Evolutionary conservation across 2,888 invertebrate genomes (phyloP).

Genomic region (Polydrusus tereticollis): DNA sequence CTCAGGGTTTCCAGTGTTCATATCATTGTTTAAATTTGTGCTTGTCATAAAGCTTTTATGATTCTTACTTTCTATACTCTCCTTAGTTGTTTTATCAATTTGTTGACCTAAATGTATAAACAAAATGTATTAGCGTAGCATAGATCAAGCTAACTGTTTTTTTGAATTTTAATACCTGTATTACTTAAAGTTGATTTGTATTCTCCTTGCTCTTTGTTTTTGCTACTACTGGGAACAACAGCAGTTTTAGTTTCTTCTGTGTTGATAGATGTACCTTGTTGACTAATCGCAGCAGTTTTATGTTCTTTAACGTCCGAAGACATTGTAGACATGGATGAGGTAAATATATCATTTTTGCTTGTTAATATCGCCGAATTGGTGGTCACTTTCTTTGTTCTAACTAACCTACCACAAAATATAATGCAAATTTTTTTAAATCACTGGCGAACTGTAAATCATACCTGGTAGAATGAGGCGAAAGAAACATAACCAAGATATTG

Average conservation of each 20-base stretch:
- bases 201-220: neutral
- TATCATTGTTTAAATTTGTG: neutral
- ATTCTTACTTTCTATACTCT: neutral
- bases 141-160: too few relatives aligned
- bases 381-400: conserved; percentile 12
- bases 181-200: neutral
- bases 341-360: neutral
- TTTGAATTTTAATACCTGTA: too few relatives aligned
- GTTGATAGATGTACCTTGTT: neutral
- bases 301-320: neutral
- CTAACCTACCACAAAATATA: conserved; percentile 32
- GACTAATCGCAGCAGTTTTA: neutral
- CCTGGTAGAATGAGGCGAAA: too few relatives aligned
- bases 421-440: neutral
- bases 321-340: neutral
- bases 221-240: neutral
- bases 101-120: neutral
- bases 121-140: neutral
- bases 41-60: neutral
- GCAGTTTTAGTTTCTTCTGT: neutral
- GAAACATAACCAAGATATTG: too few relatives aligned
- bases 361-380: neutral
- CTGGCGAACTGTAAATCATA: neutral
- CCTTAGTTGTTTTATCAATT: neutral
- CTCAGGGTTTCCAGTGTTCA: too few relatives aligned